phyloP scores from a whole-genome alignment of 2,888 invertebrate species.

The Dasypogon diadema region DNA sequence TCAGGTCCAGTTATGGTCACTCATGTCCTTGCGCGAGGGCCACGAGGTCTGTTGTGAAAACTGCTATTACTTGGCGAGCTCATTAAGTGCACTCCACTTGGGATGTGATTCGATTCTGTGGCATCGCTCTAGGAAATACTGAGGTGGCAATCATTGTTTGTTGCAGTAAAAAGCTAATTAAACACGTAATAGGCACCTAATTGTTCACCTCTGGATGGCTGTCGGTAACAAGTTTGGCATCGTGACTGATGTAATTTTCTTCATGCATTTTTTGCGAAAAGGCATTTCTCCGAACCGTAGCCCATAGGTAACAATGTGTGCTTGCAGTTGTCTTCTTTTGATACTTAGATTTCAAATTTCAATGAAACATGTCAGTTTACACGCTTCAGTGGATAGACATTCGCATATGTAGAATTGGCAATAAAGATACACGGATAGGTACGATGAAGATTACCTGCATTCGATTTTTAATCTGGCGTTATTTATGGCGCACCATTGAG shows the following conservation, averaged over 20 bases:
- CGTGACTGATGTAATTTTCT: not conserved
- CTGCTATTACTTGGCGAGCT: not conserved
- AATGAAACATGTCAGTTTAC: slow-evolving; percentile 18
- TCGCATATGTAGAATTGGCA: not conserved
- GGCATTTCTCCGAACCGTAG: not conserved
- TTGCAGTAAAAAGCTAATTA: slow-evolving; percentile 15
- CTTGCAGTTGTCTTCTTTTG: not conserved
- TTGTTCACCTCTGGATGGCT: not conserved
- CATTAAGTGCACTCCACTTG: not conserved
- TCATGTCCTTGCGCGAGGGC: slow-evolving; percentile 12
- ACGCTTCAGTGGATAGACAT: not conserved
- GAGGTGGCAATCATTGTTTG: not conserved
- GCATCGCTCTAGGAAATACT: not conserved
- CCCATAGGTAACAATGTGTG: not conserved
- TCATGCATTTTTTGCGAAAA: not conserved
- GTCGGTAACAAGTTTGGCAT: slow-evolving; percentile 3
- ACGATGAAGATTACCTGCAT: too few species aligned
- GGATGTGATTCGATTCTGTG: not conserved
- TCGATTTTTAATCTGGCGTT: not conserved
- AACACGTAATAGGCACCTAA: not conserved
- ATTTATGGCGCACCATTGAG: not conserved
- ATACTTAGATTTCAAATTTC: slow-evolving; percentile 2
- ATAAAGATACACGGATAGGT: not conserved
- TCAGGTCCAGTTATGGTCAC: slow-evolving; percentile 24
- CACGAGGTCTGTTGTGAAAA: slow-evolving; percentile 1